Evolutionary conservation across 64 coral and sea anemone genomes (phyloP).

Genomic region (Orbicella faveolata): DNA sequence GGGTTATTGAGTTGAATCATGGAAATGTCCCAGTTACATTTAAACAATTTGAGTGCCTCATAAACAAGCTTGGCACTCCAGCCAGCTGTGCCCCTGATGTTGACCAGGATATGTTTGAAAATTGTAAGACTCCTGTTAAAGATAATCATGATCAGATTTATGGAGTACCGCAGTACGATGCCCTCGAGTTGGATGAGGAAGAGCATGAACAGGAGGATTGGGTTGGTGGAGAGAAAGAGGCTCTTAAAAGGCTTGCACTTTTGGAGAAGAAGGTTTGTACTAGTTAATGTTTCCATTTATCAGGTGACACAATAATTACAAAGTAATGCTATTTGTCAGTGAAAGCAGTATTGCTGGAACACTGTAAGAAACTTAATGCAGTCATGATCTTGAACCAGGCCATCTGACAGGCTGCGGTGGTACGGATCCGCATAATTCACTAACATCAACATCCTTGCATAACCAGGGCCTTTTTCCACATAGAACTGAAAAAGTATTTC

Average conservation of each 20-base stretch:
- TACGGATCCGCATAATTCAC: too few species aligned
- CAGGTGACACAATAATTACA: too few species aligned
- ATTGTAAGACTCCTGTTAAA: slow-evolving; percentile 68
- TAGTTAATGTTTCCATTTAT: not conserved
- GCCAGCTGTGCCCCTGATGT: slow-evolving; percentile 59
- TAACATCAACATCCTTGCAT: too few species aligned
- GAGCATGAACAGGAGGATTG: slow-evolving; percentile 37
- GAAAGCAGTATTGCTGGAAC: too few species aligned
- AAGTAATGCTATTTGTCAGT: too few species aligned
- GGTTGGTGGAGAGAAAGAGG: slow-evolving; percentile 76
- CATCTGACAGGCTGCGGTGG: too few species aligned
- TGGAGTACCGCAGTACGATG: slow-evolving; percentile 55
- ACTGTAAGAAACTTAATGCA: too few species aligned
- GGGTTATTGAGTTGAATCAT: slow-evolving; percentile 15
- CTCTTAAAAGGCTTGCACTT: slow-evolving; percentile 50
- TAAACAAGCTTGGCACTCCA: slow-evolving; percentile 45
- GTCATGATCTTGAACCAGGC: too few species aligned
- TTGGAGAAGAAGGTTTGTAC: slow-evolving; percentile 55
- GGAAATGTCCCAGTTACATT: slow-evolving; percentile 55
- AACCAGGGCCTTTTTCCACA: too few species aligned
- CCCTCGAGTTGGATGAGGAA: slow-evolving; percentile 35
- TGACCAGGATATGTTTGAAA: slow-evolving; percentile 55
- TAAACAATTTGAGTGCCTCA: slow-evolving; percentile 61
- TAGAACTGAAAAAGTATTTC: too few species aligned
- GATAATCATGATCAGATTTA: slow-evolving; percentile 59